Conservation (phyloP, 1,140 invertebrate species). For the Tetramorium alpestre region DNA sequence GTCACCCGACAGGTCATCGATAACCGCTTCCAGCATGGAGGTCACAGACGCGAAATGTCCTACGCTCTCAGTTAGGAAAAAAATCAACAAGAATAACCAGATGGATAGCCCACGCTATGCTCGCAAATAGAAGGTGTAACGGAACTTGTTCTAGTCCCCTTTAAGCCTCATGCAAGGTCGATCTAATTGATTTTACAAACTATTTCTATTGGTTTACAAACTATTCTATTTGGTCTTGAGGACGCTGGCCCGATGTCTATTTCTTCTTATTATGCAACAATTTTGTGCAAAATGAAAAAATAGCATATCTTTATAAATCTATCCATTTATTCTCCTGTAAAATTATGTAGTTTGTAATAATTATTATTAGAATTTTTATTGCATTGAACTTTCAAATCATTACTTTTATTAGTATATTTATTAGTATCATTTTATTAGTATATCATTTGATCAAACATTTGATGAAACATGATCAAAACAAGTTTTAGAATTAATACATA, state of each 20-base stretch:
- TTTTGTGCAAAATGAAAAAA: slow-evolving; percentile 12
- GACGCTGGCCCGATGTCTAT: not conserved
- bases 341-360: not conserved
- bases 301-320: not conserved
- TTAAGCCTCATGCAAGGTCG: slow-evolving; percentile 67
- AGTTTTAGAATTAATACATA: not conserved
- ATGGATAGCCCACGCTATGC: slow-evolving; percentile 58
- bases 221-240: not conserved
- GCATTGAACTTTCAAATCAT: not conserved
- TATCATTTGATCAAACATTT: not conserved
- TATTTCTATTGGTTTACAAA: too few relatives aligned
- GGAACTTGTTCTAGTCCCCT: slow-evolving; percentile 75
- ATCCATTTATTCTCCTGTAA: not conserved
- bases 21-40: slow-evolving; percentile 12
- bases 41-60: slow-evolving; percentile 45
- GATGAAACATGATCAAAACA: not conserved
- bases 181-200: slow-evolving; percentile 44
- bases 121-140: slow-evolving; percentile 71
- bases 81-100: slow-evolving; percentile 60
- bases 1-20: slow-evolving; percentile 8
- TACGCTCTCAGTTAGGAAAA: slow-evolving; percentile 29
- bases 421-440: not conserved
- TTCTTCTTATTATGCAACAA: not conserved
- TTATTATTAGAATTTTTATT: not conserved
- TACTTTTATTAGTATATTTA: not conserved